Evolutionary conservation across 2,113 vertebrate genomes (phyloP).

Genomic region (Galbula dea): DNA sequence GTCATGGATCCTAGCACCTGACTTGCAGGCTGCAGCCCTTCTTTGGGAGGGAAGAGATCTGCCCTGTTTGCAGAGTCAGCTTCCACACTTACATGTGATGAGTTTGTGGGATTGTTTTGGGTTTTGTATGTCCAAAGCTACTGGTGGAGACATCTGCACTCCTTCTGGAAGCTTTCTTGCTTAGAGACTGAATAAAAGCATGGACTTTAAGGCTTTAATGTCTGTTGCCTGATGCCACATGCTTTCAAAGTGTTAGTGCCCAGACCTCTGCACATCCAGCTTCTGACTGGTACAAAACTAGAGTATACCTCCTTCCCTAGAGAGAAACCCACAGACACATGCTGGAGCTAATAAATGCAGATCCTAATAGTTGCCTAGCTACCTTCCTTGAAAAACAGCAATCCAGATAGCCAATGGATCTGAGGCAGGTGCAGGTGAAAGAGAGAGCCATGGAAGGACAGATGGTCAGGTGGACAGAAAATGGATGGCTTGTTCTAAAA

Average conservation of each 20-base stretch:
- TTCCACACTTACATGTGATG: background rate
- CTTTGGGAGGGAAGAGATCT: background rate
- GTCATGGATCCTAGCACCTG: background rate
- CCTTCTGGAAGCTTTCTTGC: background rate
- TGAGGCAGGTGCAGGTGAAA: background rate
- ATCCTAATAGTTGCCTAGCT: background rate
- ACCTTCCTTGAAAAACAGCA: background rate
- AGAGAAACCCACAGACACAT: background rate
- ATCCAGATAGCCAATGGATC: background rate
- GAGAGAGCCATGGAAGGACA: background rate
- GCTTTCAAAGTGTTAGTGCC: background rate
- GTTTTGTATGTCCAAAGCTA: background rate
- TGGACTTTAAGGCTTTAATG: background rate
- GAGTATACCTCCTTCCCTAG: background rate
- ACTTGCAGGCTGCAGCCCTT: background rate
- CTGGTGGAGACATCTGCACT: background rate
- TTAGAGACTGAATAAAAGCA: background rate
- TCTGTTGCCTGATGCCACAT: background rate
- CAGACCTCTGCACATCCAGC: background rate
- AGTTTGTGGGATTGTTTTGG: background rate
- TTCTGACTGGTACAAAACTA: background rate
- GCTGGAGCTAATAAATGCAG: background rate
- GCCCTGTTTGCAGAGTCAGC: background rate
- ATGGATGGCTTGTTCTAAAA: background rate
- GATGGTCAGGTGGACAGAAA: background rate